These are phyloP conservation scores for Drymonia ruficornis DNA, from an alignment of 2,888 invertebrate genomes.

Conservation along the genomic window DNA sequence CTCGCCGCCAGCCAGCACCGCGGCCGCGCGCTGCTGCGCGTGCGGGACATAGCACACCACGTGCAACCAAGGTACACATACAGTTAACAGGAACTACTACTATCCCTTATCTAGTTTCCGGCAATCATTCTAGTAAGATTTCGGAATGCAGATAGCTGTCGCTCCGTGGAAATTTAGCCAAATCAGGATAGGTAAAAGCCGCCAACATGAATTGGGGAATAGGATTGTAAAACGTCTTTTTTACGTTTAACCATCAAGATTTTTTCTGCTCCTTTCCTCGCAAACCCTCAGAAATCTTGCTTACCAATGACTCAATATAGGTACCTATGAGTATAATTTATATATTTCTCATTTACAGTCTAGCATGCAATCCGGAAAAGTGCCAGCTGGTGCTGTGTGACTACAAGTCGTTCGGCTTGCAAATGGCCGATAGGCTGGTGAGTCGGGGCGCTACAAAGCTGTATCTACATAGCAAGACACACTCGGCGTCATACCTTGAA, in stretches of 20 bases:
- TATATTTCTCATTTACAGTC: conserved; percentile 21
- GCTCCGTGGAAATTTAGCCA: too few species aligned
- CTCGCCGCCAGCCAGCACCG: neutral
- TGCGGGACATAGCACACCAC: conserved; percentile 46
- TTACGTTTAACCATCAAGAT: too few species aligned
- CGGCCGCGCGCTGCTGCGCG: neutral
- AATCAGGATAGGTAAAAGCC: too few species aligned
- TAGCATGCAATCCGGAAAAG: conserved; percentile 25
- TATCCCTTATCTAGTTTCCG: neutral
- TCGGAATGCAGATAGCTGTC: too few species aligned
- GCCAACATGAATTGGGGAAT: too few species aligned
- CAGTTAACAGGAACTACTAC: neutral
- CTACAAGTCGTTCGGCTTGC: conserved; percentile 40
- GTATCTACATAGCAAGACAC: conserved; percentile 30
- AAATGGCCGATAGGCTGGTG: conserved; percentile 49
- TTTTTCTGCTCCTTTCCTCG: too few species aligned
- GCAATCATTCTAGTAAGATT: too few species aligned
- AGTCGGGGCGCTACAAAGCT: conserved; percentile 52
- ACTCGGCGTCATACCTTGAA: conserved; percentile 22
- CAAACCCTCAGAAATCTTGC: too few species aligned
- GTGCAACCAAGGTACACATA: neutral
- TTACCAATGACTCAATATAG: too few species aligned
- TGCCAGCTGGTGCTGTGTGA: conserved; percentile 45
- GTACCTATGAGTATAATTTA: too few species aligned
- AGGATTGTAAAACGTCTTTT: too few species aligned